A percentile compares a stretch with the other conserved stretches of the same genome.
phyloP scores from a whole-genome alignment of 2,113 vertebrate genomes.

The Suncus etruscus region DNA sequence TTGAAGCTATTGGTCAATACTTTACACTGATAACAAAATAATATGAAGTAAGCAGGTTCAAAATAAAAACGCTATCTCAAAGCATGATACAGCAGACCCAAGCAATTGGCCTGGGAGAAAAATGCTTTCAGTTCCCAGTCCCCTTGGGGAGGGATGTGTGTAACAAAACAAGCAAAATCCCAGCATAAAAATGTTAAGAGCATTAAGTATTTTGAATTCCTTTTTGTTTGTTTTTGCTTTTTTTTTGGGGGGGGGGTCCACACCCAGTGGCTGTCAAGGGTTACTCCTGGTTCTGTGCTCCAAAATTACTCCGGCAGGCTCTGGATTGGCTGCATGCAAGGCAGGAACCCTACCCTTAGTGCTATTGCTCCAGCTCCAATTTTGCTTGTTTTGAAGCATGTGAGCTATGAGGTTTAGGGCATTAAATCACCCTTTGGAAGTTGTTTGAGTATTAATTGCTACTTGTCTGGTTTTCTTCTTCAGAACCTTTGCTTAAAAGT shows the following conservation, averaged over 20 bases:
- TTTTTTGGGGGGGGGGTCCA: too few relatives aligned
- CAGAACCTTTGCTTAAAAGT: conserved; percentile 8
- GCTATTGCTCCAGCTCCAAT: neutral
- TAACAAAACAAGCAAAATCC: neutral
- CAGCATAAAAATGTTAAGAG: neutral
- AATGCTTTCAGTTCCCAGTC: neutral
- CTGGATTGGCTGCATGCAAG: too few relatives aligned
- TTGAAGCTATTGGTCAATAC: neutral
- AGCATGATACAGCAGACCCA: conserved; percentile 27
- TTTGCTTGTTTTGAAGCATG: neutral
- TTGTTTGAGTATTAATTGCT: conserved; percentile 4
- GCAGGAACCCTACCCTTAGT: too few relatives aligned
- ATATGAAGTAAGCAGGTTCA: neutral
- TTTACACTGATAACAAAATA: neutral
- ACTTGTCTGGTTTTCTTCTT: conserved; percentile 18
- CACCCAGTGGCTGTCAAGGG: too few relatives aligned
- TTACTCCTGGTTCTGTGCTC: too few relatives aligned
- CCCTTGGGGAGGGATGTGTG: neutral
- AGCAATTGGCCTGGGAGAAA: neutral
- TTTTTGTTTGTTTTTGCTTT: too few relatives aligned
- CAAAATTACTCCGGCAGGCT: too few relatives aligned
- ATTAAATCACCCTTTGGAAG: neutral
- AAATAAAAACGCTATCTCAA: conserved; percentile 13
- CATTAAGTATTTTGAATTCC: neutral
- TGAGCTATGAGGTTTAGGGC: neutral